Base-by-base conservation (phyloP, 2,888 invertebrate genomes). In the Allophyes oxyacanthae region DNA sequence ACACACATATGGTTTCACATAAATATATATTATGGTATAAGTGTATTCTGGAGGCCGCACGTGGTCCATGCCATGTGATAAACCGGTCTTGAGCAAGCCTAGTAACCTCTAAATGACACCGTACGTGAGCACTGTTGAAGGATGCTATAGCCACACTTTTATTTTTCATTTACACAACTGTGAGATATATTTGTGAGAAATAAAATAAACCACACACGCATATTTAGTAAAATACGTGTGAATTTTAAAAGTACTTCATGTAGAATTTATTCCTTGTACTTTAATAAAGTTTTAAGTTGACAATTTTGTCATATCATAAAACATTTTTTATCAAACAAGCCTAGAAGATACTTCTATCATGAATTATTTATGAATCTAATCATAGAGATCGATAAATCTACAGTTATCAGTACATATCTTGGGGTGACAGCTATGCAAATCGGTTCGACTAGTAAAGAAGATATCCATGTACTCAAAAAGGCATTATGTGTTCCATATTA, bases 101-200 rank as follows among this genome's bases (percentile, higher is more conserved):
- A 94, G 88, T 94, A 94, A 94, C 94, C 94, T 94, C 93, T 85
- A 93, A 92, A 91, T 88, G 90, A 89, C 90, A 88, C 75, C 83
- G 79, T 81, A 84, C 85, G 83, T 83, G 84, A 84, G 75, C 75
- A 63, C 52, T 81, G 84, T 83, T 83, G 81, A 83, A 86, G 85
- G 86, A 90, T 87, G 83, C 85, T 81, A 79, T 81, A 79, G 72
- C 69, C 73, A 83, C 82, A 82, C 81, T 83, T 78, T 83, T 82
- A 78, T 85, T 85, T 84, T 82, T 79, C 75, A 67, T 72, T 66
- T 59, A 65, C 34, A 28, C 28, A 28, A 58, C 34, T 45, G 55
- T 63, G 57, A 59, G 59, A 64, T 69, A 69, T 75, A 66, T 70
- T 61, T 49, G 50, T 60, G 51, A 25, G 50, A 49, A 63, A 48